Evolutionary conservation across 2,113 vertebrate genomes (phyloP), one percentile per base, ranked within the genome.

Genomic region (Boulengeromyrus knoepffleri): DNA sequence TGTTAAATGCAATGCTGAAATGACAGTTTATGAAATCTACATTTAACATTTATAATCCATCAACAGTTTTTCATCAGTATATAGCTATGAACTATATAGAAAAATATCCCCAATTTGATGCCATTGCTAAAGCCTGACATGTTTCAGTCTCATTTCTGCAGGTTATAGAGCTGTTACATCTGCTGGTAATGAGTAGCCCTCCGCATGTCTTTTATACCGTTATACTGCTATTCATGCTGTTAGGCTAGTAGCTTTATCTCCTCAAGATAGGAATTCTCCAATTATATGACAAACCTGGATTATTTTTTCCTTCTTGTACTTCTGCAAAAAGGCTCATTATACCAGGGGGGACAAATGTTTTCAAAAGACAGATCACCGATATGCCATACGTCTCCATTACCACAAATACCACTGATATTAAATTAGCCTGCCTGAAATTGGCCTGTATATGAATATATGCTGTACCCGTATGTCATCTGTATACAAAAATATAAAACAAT

Each of bases 281-380:
- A 87, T 90, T 90, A 90, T 50, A 90, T 27, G 74, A 89, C 46
- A 39, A 87, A 90, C 56, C 56, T 90, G 13, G 7, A 12, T 21
- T 87, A 46, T 24, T 90, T 49, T 89, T 31, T 80, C 52, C 8
- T 2, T 85, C 77, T 89, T 36, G 31, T 89, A 19, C 53, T 31
- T 85, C 24, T 80, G 27, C 1, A 12, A 58, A 85, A 36, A 39
- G 77, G 47, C 52, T 27, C 74, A 45, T 89, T 84, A 83, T 46
- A 52, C 62, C 27, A 47, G 31, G 45, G 27, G 27, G n/a, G 56
- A 19, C 24, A 27, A 70, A 70, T 70, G 62, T 70, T 45, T 19
- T 80, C 10, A n/a, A 50, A 31, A 42, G 62, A 77, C 21, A 89
- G n/a, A 70, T 89, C 39, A 46, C 42, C 19, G 46, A 89, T 47